These are phyloP conservation scores for Drosophila insularis DNA, from an alignment of 1,140 invertebrate species.

Conservation along the genomic window DNA sequence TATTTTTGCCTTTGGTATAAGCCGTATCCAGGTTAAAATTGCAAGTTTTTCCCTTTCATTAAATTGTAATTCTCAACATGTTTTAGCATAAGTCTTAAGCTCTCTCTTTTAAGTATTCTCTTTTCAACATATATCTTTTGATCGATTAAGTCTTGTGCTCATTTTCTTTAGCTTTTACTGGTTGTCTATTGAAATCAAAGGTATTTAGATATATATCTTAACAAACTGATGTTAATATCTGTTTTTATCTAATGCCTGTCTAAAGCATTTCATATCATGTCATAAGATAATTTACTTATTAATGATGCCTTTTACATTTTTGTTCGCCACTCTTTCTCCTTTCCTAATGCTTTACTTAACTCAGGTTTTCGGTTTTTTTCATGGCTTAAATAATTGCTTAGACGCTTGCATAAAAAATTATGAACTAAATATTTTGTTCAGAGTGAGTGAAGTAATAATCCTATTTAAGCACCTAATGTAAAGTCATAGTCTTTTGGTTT, in stretches of 20 bases:
- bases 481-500: not conserved
- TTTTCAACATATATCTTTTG: too few species aligned
- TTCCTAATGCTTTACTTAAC: not conserved
- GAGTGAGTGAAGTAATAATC: conserved; percentile 3
- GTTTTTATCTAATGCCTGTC: not conserved
- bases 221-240: not conserved
- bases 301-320: conserved; percentile 14
- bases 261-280: not conserved
- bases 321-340: conserved; percentile 17
- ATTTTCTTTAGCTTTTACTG: too few species aligned
- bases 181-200: too few species aligned
- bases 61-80: too few species aligned
- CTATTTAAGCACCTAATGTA: conserved; percentile 1
- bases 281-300: conserved; percentile 16
- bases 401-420: conserved; percentile 47
- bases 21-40: too few species aligned
- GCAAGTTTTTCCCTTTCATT: too few species aligned
- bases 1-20: too few species aligned
- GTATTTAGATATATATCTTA: not conserved
- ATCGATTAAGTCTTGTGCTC: too few species aligned
- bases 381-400: conserved; percentile 78
- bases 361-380: conserved; percentile 52
- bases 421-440: conserved; percentile 21
- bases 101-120: too few species aligned
- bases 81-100: too few species aligned